Evolutionary conservation across 2,888 invertebrate genomes (phyloP).

Genomic region (Sturmia bella): DNA sequence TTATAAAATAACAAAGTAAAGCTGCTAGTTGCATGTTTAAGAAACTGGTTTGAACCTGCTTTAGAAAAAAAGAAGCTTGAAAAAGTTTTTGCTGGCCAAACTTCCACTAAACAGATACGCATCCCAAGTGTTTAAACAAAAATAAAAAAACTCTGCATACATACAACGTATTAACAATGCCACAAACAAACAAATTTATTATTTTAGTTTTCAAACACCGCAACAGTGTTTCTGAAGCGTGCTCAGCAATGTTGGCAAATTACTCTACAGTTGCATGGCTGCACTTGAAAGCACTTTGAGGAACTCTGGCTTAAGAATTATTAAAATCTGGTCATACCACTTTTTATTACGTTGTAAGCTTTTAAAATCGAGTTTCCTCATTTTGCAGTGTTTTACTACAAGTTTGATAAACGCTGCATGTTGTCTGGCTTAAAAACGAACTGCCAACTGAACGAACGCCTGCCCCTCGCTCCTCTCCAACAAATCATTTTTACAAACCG

Average conservation of each 20-base stretch:
- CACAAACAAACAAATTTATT: slow-evolving; percentile 61
- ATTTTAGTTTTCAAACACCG: slow-evolving; percentile 38
- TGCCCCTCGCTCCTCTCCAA: background rate
- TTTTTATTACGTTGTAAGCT: slow-evolving; percentile 68
- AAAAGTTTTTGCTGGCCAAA: slow-evolving; percentile 58
- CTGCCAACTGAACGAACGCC: slow-evolving; percentile 1
- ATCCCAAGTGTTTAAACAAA: slow-evolving; percentile 64
- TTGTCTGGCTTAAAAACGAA: slow-evolving; percentile 53
- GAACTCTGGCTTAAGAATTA: slow-evolving; percentile 42
- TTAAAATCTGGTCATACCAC: slow-evolving; percentile 68
- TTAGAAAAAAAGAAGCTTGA: slow-evolving; percentile 63
- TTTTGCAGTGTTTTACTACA: slow-evolving; percentile 42
- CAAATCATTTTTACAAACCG: background rate
- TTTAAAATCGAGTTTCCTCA: slow-evolving; percentile 66
- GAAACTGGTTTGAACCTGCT: slow-evolving; percentile 69
- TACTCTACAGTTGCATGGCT: background rate
- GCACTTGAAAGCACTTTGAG: slow-evolving; percentile 8
- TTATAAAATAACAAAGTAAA: slow-evolving; percentile 54
- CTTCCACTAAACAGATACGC: slow-evolving; percentile 63
- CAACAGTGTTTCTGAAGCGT: slow-evolving; percentile 22
- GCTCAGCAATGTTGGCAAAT: background rate
- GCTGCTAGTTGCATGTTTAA: slow-evolving; percentile 66
- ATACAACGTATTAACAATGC: background rate
- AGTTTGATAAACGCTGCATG: slow-evolving; percentile 37
- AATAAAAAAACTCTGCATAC: slow-evolving; percentile 13